phyloP scores from a whole-genome alignment of 2,888 invertebrate genomes.

The Heliconius cydno region DNA sequence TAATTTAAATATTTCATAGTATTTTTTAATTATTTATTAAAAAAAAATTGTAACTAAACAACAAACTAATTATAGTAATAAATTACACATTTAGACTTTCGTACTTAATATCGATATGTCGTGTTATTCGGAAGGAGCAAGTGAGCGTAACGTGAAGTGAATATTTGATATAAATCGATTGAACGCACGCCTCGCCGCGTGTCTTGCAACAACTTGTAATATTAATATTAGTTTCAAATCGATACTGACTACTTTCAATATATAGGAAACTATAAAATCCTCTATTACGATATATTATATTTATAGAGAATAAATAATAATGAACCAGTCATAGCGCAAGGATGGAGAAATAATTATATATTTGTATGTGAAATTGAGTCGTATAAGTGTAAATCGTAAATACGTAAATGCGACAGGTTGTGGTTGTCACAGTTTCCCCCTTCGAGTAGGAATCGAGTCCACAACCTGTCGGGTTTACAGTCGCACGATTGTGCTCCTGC shows the following conservation, averaged over 20 bases:
- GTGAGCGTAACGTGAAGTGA: constrained; percentile 32
- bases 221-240: neutral
- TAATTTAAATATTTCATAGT: neutral
- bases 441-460: neutral
- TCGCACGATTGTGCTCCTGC: no score
- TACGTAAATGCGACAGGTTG: no score
- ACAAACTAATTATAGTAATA: neutral
- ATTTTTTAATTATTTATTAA: no score
- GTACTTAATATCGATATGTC: neutral
- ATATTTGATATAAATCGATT: constrained; percentile 22
- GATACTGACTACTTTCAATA: neutral
- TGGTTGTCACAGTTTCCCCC: no score
- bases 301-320: no score
- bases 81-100: neutral
- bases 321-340: no score
- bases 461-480: neutral
- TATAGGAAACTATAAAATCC: neutral
- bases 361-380: no score
- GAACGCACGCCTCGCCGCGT: constrained; percentile 14
- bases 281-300: neutral
- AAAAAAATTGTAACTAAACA: no score
- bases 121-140: constrained; percentile 32
- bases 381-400: no score
- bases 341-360: no score
- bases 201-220: constrained; percentile 16